These are phyloP conservation scores for Aurelia aurita DNA, from an alignment of 30 jellyfish, hydroid and myxozoan species.

Conservation along the genomic window DNA sequence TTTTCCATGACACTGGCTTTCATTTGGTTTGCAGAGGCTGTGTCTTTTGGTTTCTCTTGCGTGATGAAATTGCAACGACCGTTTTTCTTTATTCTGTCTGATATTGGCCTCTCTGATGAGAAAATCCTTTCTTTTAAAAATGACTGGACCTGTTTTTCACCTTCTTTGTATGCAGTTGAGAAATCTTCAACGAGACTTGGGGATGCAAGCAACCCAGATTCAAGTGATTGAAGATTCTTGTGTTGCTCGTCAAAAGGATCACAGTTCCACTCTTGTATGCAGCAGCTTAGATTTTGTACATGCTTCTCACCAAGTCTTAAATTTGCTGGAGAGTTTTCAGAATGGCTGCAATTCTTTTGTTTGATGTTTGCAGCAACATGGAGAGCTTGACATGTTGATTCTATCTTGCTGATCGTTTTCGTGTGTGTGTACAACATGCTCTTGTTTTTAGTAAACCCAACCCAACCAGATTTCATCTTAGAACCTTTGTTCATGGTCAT, in stretches of 20 bases:
- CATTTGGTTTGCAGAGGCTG: no score
- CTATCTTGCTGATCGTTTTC: constrained; percentile 15
- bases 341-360: constrained; percentile 8
- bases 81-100: neutral
- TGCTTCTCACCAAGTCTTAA: constrained; percentile 43
- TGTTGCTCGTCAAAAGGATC: no score
- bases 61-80: no score
- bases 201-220: no score
- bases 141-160: no score
- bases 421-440: constrained; percentile 24
- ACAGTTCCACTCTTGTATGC: no score
- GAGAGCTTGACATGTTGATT: constrained; percentile 36
- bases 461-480: constrained; percentile 48
- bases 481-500: constrained; percentile 68
- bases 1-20: neutral
- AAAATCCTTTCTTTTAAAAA: neutral
- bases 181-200: no score
- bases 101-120: constrained; percentile 1
- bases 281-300: constrained; percentile 2
- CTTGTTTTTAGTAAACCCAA: constrained; percentile 18
- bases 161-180: no score
- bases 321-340: constrained; percentile 10
- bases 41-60: no score
- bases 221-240: no score
- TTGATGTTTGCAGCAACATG: constrained; percentile 27